phyloP scores from a whole-genome alignment of 2,888 invertebrate species.

The Seira ritae region DNA sequence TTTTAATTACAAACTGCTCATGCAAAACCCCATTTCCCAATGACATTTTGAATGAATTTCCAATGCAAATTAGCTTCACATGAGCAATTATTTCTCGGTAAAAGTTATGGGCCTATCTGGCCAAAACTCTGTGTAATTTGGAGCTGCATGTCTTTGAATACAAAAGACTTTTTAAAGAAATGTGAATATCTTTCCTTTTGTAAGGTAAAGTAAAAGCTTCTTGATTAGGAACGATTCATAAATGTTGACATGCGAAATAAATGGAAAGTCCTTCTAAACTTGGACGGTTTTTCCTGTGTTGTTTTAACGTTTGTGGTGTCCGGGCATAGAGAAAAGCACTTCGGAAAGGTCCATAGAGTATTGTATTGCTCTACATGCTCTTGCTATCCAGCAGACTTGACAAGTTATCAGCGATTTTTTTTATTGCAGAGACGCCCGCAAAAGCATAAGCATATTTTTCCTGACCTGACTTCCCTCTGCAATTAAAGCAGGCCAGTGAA shows the following conservation, averaged over 20 bases:
- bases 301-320: too few relatives aligned
- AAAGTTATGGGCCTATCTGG: conserved; percentile 1
- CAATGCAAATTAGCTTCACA: conserved; percentile 7
- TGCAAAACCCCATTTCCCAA: background rate
- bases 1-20: conserved; percentile 5
- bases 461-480: background rate
- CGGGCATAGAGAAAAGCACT: too few relatives aligned
- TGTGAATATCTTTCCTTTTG: background rate
- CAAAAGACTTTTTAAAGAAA: background rate
- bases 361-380: background rate
- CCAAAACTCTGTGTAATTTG: background rate
- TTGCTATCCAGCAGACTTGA: conserved; percentile 9
- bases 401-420: conserved; percentile 40
- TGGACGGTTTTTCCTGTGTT: too few relatives aligned
- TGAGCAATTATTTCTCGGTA: conserved; percentile 12
- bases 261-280: too few relatives aligned
- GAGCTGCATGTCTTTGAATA: too few relatives aligned
- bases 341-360: background rate
- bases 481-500: background rate
- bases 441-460: background rate
- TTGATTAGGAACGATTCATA: background rate
- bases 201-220: background rate
- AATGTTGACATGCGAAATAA: too few relatives aligned
- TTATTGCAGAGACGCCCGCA: background rate
- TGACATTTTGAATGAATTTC: conserved; percentile 13